Evolutionary conservation across 2,113 vertebrate species (phyloP).

Genomic region (Vombatus ursinus): DNA sequence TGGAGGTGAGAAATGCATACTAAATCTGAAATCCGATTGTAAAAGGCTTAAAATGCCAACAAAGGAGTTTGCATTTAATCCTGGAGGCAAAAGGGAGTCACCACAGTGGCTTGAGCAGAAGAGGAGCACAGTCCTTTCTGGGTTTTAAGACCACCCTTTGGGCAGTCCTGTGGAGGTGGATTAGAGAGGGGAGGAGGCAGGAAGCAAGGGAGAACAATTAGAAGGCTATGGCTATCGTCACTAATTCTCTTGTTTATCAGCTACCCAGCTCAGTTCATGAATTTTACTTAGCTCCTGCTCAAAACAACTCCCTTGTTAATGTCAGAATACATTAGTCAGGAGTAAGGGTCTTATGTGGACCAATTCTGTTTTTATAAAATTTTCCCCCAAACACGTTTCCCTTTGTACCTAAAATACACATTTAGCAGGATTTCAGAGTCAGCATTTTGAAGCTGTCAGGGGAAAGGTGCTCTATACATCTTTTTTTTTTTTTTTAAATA

Average conservation of each 20-base stretch:
- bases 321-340: background rate
- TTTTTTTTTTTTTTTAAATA: no score
- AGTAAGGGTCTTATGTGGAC: background rate
- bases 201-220: background rate
- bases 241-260: background rate
- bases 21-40: background rate
- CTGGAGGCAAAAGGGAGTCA: background rate
- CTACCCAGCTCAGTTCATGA: background rate
- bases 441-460: background rate
- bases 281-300: background rate
- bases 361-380: background rate
- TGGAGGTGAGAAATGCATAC: background rate
- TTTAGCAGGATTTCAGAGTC: background rate
- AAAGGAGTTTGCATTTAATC: background rate
- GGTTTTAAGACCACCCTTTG: background rate
- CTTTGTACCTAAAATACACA: background rate
- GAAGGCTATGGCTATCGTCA: background rate
- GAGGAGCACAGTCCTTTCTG: background rate
- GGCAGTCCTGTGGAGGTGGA: background rate
- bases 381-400: background rate
- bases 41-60: background rate
- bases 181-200: background rate
- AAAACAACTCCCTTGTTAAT: background rate
- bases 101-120: background rate
- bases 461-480: background rate